Base-by-base conservation (phyloP, 2,888 invertebrate genomes). In the Panzeria rudis region DNA sequence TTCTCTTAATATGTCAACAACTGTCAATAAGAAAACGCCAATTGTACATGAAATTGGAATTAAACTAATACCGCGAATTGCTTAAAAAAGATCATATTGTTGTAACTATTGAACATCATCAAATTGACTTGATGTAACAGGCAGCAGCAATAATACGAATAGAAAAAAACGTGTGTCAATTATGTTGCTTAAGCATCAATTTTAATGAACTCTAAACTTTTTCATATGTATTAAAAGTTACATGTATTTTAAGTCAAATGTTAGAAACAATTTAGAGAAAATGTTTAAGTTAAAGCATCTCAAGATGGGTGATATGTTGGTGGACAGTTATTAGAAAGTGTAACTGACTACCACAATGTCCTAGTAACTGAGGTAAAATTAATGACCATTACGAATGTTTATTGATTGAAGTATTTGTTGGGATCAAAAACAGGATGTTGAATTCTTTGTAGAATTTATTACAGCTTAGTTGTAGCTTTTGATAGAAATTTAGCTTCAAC, bases 151-250 rank as follows among this genome's bases (percentile, higher is more conserved):
- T 23, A 68, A 72, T 25, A 66, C 25, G 23, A 68, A 15, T 23
- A 69, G 11, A n/a, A 32, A 72, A 56, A 73, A 62, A 59, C 86
- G 78, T 87, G 86, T 88, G 88, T 87, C 88, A 87, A 87, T 87
- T 87, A 88, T 81, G 84, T 64, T 86, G 85, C 81, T 77, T 80
- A 87, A 84, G 86, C 87, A 86, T 88, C 87, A 87, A 71, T 86
- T 83, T 86, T 88, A 87, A 88, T 88, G 88, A 88, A 88, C 87
- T 87, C 87, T 69, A 81, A 82, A 82, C 82, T 78, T 81, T 81
- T 78, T 66, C 62, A 47, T 73, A 73, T 77, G 52, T 75, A 44
- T 44, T 3, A 32, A 66, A 80, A 61, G 38, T 84, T 68, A 86
- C 64, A 71, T 54, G 56, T 81, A 44, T 68, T 83, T 79, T 32